These are phyloP conservation scores for Agrotis clavis DNA, from an alignment of 2,888 invertebrate species.

Conservation along the genomic window DNA sequence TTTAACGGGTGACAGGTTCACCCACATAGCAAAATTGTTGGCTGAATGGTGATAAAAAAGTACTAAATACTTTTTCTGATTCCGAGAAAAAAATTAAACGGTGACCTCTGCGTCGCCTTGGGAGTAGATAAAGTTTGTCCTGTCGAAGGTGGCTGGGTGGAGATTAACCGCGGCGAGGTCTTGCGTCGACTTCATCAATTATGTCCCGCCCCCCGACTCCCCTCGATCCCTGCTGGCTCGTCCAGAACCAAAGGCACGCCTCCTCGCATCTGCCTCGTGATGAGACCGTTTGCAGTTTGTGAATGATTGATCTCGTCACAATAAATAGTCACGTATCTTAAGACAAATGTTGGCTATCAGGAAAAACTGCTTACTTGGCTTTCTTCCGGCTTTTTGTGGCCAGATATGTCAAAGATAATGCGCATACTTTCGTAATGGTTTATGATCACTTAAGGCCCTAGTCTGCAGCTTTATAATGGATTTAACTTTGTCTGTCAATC, in stretches of 20 bases:
- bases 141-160: constrained; percentile 75
- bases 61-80: constrained; percentile 61
- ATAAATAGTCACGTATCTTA: constrained; percentile 60
- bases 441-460: constrained; percentile 4
- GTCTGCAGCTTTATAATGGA: neutral
- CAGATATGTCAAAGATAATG: constrained; percentile 35
- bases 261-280: constrained; percentile 65
- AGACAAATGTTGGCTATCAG: constrained; percentile 56
- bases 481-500: neutral
- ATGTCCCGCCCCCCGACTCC: constrained; percentile 69
- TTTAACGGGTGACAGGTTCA: constrained; percentile 2
- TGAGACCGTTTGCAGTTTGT: constrained; percentile 66
- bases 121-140: constrained; percentile 78
- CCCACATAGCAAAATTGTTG: constrained; percentile 21
- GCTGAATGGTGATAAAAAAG: constrained; percentile 56
- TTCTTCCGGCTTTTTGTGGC: constrained; percentile 35
- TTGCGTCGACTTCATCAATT: constrained; percentile 86
- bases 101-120: constrained; percentile 69
- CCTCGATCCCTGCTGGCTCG: constrained; percentile 62
- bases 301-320: constrained; percentile 71
- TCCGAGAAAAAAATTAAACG: constrained; percentile 66
- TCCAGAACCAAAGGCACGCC: constrained; percentile 72
- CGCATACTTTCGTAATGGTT: constrained; percentile 27
- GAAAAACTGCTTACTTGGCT: constrained; percentile 38
- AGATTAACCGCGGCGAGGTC: constrained; percentile 79